A percentile compares a stretch with the other conserved stretches of the same genome.
phyloP scores from a whole-genome alignment of 92 coral and sea anemone species.

The Epizoanthus fatuus region DNA sequence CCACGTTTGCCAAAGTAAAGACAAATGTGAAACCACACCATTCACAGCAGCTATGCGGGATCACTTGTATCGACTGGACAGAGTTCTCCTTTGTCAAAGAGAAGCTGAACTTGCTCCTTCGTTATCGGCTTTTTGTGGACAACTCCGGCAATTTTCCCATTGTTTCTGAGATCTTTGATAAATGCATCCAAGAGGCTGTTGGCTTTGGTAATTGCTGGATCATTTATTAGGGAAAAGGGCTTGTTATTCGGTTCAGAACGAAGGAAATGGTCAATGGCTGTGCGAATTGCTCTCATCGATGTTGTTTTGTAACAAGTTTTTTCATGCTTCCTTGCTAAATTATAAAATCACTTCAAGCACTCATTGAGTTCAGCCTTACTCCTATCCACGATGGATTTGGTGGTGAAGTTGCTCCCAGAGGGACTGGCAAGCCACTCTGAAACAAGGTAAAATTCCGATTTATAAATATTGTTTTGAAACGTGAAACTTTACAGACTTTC shows the following conservation, averaged over 20 bases:
- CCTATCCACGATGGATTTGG: no score
- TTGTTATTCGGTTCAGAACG: conserved; percentile 46
- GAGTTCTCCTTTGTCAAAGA: conserved; percentile 60
- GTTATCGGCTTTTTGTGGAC: conserved; percentile 72
- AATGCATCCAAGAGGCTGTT: conserved; percentile 60
- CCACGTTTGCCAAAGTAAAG: conserved; percentile 47
- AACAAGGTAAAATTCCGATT: no score
- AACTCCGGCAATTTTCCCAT: conserved; percentile 63
- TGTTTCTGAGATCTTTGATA: conserved; percentile 47
- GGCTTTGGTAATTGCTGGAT: conserved; percentile 65
- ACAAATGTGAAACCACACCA: conserved; percentile 52
- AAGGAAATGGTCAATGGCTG: conserved; percentile 62
- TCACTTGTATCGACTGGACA: conserved; percentile 67
- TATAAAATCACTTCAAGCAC: conserved; percentile 31
- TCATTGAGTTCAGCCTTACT: no score
- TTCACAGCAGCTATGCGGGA: conserved; percentile 59
- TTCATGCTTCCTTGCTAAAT: conserved; percentile 52
- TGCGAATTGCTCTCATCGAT: conserved; percentile 62
- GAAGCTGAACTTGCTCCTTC: conserved; percentile 61
- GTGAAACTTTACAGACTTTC: no score
- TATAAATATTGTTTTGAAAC: no score
- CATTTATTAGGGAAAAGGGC: conserved; percentile 41
- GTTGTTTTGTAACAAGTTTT: conserved; percentile 54
- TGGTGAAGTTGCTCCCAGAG: no score
- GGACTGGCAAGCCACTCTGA: no score